Evolutionary conservation across 2,797 vertebrate species (phyloP).

Genomic region (Chelon labrosus): DNA sequence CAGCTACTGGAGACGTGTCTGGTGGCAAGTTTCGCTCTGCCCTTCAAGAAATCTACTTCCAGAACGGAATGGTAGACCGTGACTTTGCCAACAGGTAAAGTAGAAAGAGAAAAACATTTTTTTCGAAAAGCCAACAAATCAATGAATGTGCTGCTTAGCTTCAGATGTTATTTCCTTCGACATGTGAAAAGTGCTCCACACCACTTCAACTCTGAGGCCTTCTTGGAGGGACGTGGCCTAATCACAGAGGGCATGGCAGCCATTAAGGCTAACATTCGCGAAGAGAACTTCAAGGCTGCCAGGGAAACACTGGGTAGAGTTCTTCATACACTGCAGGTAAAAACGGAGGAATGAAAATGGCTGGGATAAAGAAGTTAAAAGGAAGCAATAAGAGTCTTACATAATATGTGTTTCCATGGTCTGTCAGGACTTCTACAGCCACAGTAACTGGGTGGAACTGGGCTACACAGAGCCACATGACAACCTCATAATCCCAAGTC

Average conservation of each 20-base stretch:
- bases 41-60: slow-evolving; percentile 79
- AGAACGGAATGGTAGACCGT: slow-evolving; percentile 79
- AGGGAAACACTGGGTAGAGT: slow-evolving; percentile 79
- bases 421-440: slow-evolving; percentile 86
- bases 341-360: not conserved
- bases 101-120: not conserved
- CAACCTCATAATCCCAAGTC: slow-evolving; percentile 75
- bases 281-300: slow-evolving; percentile 77
- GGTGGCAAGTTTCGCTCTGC: slow-evolving; percentile 80
- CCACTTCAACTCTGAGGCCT: slow-evolving; percentile 83
- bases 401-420: slow-evolving; percentile 8
- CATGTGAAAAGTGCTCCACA: slow-evolving; percentile 59
- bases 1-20: slow-evolving; percentile 77
- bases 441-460: slow-evolving; percentile 87
- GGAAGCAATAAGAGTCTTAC: not conserved
- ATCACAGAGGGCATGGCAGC: slow-evolving; percentile 70
- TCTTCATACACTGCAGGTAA: slow-evolving; percentile 83
- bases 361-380: not conserved
- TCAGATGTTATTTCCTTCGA: not conserved
- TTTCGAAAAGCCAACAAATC: too few species aligned
- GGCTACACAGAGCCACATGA: slow-evolving; percentile 71
- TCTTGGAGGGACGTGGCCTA: slow-evolving; percentile 72
- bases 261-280: slow-evolving; percentile 75
- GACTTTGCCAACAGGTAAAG: slow-evolving; percentile 77
- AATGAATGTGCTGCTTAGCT: too few species aligned